A percentile compares a stretch with the other conserved stretches of the same genome.
Evolutionary conservation across 2,113 vertebrate species (phyloP).

Genomic region (Deroptyus accipitrinus): DNA sequence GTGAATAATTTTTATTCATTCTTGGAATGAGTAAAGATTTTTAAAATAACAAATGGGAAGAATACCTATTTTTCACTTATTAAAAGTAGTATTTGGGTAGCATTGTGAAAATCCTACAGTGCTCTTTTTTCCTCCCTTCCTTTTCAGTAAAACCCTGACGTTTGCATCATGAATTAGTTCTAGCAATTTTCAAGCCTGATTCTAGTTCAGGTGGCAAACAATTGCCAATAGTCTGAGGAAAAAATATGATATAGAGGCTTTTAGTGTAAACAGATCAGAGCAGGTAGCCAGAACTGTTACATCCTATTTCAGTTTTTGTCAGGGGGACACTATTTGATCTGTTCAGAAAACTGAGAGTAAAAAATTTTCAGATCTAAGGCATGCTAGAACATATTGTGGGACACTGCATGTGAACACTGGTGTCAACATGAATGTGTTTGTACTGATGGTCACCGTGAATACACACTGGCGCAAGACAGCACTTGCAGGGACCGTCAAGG

Average conservation of each 20-base stretch:
- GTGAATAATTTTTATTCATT: not conserved
- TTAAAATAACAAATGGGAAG: not conserved
- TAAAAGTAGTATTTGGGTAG: not conserved
- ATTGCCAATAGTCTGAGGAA: not conserved
- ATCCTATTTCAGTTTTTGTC: not conserved
- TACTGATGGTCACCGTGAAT: not conserved
- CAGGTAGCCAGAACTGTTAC: not conserved
- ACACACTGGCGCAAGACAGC: not conserved
- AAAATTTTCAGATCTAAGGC: not conserved
- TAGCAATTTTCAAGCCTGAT: not conserved
- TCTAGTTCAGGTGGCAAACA: not conserved
- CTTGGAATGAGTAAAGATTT: not conserved
- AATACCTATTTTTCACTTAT: not conserved
- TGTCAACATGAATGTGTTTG: not conserved
- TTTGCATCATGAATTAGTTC: not conserved
- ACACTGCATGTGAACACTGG: not conserved
- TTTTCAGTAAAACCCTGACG: not conserved
- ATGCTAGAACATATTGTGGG: not conserved
- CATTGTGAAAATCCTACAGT: not conserved
- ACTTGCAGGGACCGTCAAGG: not conserved
- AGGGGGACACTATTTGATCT: not conserved
- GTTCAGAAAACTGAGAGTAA: not conserved
- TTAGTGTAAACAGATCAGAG: not conserved
- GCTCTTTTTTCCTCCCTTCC: not conserved
- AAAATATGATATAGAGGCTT: not conserved